Conservation (phyloP, 2,113 vertebrate species). For the Jacana jacana region DNA sequence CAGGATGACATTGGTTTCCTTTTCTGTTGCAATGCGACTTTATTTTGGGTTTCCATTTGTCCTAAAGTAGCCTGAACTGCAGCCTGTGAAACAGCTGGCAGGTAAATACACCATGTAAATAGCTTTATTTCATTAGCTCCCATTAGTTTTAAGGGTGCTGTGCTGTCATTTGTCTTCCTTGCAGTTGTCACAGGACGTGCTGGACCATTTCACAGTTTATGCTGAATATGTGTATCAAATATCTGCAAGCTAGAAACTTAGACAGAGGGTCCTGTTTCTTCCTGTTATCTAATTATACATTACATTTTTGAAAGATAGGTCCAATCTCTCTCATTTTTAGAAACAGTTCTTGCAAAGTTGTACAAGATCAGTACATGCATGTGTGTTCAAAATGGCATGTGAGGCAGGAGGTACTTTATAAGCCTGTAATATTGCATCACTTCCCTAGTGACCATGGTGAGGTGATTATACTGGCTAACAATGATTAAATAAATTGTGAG, state of each 20-base stretch:
- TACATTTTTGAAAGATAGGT: not conserved
- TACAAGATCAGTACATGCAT: fast-evolving
- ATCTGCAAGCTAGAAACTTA: not conserved
- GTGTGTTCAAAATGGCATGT: fast-evolving
- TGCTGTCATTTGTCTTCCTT: not conserved
- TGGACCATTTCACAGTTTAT: not conserved
- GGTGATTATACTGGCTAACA: not conserved
- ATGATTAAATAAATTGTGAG: not conserved
- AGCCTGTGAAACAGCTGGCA: not conserved
- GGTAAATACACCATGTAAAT: not conserved
- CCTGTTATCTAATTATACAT: not conserved
- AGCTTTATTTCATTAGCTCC: not conserved
- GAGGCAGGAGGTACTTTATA: not conserved
- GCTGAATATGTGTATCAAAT: not conserved
- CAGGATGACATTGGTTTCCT: not conserved
- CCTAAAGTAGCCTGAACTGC: not conserved
- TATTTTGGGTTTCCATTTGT: not conserved
- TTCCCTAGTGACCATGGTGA: not conserved
- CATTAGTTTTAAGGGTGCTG: not conserved
- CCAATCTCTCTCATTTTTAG: not conserved
- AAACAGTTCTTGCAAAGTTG: not conserved
- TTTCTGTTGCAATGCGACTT: not conserved
- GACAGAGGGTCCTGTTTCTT: not conserved
- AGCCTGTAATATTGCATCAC: not conserved
- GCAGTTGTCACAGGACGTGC: not conserved